Percentiles rank a stretch among this genome's conserved stretches.
Evolutionary conservation across 1,140 invertebrate species (phyloP).

Genomic region (Vollenhovia emeryi): DNA sequence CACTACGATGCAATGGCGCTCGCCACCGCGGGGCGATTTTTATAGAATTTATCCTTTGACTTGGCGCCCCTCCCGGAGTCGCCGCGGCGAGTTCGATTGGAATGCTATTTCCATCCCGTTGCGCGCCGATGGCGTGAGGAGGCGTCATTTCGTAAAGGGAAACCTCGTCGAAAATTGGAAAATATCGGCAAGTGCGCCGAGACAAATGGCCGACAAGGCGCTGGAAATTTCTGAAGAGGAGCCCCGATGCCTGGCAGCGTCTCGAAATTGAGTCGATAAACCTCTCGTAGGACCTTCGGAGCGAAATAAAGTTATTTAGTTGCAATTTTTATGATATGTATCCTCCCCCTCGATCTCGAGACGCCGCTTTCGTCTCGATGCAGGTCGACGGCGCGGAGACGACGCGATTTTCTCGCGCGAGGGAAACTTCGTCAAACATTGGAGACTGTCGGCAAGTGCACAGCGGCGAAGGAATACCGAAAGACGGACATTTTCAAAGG

Average conservation of each 20-base stretch:
- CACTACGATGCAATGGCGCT: constrained; percentile 44
- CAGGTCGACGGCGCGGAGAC: constrained; percentile 1
- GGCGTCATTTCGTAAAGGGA: constrained; percentile 23
- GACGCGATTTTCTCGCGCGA: neutral
- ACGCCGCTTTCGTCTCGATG: constrained; percentile 17
- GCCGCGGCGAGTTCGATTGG: constrained; percentile 46
- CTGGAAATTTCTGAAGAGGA: neutral
- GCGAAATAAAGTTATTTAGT: constrained; percentile 50
- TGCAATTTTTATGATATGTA: constrained; percentile 34
- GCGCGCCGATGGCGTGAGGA: constrained; percentile 20
- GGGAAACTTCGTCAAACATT: constrained; percentile 1
- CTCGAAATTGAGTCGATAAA: constrained; percentile 42
- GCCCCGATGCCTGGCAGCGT: neutral
- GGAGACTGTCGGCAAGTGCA: neutral
- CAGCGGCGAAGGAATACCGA: neutral
- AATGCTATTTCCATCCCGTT: constrained; percentile 65
- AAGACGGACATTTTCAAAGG: neutral
- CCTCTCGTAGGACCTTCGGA: neutral
- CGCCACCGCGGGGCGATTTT: constrained; percentile 49
- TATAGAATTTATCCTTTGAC: constrained; percentile 54
- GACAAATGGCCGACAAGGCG: constrained; percentile 23
- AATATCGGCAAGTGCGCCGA: constrained; percentile 35
- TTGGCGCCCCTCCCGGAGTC: constrained; percentile 26
- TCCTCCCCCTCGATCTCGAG: neutral
- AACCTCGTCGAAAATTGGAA: constrained; percentile 53